Evolutionary conservation across 2,113 vertebrate genomes (phyloP).

Genomic region (Echinops telfairi): DNA sequence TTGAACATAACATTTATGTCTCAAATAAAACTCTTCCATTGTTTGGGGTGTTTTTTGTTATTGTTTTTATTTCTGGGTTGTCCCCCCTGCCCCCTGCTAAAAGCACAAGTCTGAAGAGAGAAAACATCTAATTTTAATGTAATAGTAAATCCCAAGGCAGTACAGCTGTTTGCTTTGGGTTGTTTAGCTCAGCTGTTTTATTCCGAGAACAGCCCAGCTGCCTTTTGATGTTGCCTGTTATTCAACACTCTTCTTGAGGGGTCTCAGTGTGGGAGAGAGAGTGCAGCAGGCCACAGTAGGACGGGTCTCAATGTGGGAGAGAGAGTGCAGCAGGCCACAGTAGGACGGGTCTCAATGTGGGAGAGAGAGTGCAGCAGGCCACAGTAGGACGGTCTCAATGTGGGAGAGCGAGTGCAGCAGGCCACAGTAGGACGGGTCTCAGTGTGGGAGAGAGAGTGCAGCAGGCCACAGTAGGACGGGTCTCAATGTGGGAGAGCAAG

Average conservation of each 20-base stretch:
- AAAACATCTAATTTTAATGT: slow-evolving; percentile 82
- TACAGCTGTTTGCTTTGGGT: slow-evolving; percentile 81
- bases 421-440: not conserved
- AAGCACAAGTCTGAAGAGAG: slow-evolving; percentile 22
- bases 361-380: not conserved
- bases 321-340: not conserved
- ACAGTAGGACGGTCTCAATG: slow-evolving; percentile 19
- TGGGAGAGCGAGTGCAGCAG: not conserved
- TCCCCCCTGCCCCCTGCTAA: not conserved
- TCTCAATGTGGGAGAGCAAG: slow-evolving; percentile 7
- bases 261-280: slow-evolving; percentile 5
- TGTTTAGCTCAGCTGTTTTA: slow-evolving; percentile 83
- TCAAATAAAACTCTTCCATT: slow-evolving; percentile 72
- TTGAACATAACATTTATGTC: slow-evolving; percentile 63
- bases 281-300: not conserved
- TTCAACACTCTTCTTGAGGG: slow-evolving; percentile 65
- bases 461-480: not conserved
- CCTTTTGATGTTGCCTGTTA: slow-evolving; percentile 78
- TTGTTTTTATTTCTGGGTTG: no score
- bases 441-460: not conserved
- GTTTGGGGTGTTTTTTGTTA: not conserved
- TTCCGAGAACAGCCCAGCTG: slow-evolving; percentile 81
- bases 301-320: slow-evolving; percentile 7
- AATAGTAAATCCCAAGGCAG: slow-evolving; percentile 76
- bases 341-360: slow-evolving; percentile 26